phyloP scores from a whole-genome alignment of 2,888 invertebrate genomes.

The Reticulitermes lucifugus region DNA sequence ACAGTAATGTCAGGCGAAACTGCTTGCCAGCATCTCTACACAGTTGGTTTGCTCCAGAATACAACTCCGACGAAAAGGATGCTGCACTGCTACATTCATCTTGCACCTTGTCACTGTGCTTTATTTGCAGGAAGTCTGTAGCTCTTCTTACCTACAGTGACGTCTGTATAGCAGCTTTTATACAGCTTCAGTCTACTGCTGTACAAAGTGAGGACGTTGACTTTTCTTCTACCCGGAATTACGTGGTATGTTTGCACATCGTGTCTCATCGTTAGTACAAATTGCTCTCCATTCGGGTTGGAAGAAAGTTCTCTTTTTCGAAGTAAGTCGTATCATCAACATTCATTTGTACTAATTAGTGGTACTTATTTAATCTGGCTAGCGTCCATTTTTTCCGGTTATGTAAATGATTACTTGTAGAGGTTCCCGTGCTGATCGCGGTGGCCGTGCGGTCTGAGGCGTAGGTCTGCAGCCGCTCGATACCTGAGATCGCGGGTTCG shows the following conservation, averaged over 20 bases:
- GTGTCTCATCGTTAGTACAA: neutral
- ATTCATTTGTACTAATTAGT: constrained; percentile 2
- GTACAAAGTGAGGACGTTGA: too few relatives aligned
- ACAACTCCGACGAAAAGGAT: too few relatives aligned
- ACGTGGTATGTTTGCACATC: neutral
- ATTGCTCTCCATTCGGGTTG: neutral
- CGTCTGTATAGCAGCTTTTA: neutral
- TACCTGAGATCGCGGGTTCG: too few relatives aligned
- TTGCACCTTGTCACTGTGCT: neutral
- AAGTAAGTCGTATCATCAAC: neutral
- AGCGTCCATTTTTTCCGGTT: neutral
- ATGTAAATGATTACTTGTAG: neutral
- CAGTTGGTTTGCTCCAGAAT: too few relatives aligned
- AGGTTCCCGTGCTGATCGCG: neutral
- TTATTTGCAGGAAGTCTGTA: neutral
- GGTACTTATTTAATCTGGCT: neutral
- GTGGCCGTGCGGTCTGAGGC: too few relatives aligned
- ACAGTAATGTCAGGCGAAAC: neutral
- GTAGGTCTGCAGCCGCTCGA: too few relatives aligned
- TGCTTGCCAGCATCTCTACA: neutral
- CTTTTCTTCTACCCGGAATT: neutral
- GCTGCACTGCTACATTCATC: neutral
- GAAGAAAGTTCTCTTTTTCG: neutral
- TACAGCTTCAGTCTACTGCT: neutral
- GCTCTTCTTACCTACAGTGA: neutral